Base-by-base conservation (phyloP, 1,140 invertebrate species). In the Popillia japonica region DNA sequence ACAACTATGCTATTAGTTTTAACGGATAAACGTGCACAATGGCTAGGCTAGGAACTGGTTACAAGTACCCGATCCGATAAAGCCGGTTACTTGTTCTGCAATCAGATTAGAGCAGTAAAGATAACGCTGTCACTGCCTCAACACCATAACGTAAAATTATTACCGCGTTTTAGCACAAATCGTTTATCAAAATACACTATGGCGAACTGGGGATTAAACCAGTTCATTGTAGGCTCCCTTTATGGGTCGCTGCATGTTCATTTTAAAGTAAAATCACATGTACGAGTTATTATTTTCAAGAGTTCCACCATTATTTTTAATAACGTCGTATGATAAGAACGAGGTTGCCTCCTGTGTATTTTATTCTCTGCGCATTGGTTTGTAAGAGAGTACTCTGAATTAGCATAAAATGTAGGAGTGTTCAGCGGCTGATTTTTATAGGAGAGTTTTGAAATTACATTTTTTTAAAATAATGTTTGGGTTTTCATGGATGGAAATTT, bases 141-240 rank as follows among this genome's bases (percentile, higher is more conserved):
- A 55, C 48, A 17, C 48, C 48, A 55, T 55, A 55, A 55, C 48
- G 14, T 55, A 55, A 55, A 55, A 55, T 55, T 55, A 55, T 55
- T 55, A 55, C 48, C 48, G 14, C 14, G 48, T 55, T 17, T 55
- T n/a, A 55, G 14, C 48, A 55, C 48, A 55, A 55, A 55, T 55
- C 11, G 44, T 48, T 48, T 48, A 48, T 48, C 44, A 48, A 48
- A 48, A 14, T 34, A 34, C 48, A 17, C 48, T n/a, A 17, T 55
- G n/a, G 48, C 48, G 48, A 6, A n/a, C 48, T 17, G 48, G 17
- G 48, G 48, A 55, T 55, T 55, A n/a, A 55, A 55, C 6, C 48
- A 17, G 48, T 17, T 55, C 14, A n/a, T n/a, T 17, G 11, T 55
- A n/a, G 17, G 48, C 6, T 17, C 17, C 17, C 48, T 17, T 14